phyloP scores from a whole-genome alignment of 2,888 invertebrate species.

The Tanytarsus gracilentus region DNA sequence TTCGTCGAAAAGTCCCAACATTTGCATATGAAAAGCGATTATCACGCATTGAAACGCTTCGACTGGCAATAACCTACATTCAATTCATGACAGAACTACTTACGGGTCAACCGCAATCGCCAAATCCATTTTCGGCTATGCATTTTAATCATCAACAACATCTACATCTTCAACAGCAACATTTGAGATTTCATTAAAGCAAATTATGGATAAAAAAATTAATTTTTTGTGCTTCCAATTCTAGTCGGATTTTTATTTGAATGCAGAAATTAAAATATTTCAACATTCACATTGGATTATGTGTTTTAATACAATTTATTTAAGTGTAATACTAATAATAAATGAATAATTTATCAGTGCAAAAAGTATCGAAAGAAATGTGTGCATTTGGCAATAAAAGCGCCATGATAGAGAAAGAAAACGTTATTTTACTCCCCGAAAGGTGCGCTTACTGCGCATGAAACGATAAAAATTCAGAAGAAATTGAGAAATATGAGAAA shows the following conservation, averaged over 20 bases:
- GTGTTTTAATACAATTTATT: no score
- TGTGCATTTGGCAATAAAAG: neutral
- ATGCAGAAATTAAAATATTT: no score
- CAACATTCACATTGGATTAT: no score
- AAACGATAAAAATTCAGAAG: neutral
- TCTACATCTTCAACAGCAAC: neutral
- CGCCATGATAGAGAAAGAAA: neutral
- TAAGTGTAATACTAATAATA: no score
- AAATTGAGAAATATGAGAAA: neutral
- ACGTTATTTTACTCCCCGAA: neutral
- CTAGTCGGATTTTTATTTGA: no score
- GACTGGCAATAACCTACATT: slow-evolving; percentile 92
- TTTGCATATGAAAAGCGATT: slow-evolving; percentile 94
- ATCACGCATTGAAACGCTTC: slow-evolving; percentile 88
- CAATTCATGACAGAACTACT: slow-evolving; percentile 91
- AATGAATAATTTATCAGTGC: neutral
- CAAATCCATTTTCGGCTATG: slow-evolving; percentile 6
- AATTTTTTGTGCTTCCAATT: neutral
- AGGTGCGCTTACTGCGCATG: neutral
- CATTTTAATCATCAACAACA: slow-evolving; percentile 21
- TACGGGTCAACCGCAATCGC: slow-evolving; percentile 50
- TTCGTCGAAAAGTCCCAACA: slow-evolving; percentile 86
- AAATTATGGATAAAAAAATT: neutral
- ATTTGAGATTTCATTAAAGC: slow-evolving; percentile 12
- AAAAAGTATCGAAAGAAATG: neutral